Conservation (phyloP, 2,888 invertebrate genomes). For the Chrysolina oricalcia region DNA sequence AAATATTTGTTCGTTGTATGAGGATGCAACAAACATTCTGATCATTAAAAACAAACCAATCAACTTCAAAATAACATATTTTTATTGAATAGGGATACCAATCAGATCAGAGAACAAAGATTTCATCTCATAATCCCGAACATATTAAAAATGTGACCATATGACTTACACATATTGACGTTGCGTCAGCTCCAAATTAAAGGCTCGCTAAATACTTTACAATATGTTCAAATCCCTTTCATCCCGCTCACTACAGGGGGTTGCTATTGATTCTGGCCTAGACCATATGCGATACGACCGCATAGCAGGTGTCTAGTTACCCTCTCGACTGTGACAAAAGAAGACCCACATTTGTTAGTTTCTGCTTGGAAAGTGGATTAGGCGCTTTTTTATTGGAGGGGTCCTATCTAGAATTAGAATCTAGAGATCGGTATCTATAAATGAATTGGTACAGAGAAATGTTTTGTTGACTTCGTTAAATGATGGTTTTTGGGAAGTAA, state of each 20-base stretch:
- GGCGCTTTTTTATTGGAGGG: constrained; percentile 18
- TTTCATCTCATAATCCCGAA: neutral
- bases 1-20: too few relatives aligned
- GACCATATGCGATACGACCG: constrained; percentile 64
- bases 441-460: neutral
- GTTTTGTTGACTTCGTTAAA: neutral
- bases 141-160: constrained; percentile 40
- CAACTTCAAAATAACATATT: too few relatives aligned
- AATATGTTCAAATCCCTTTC: constrained; percentile 63
- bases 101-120: neutral
- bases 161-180: constrained; percentile 43
- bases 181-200: constrained; percentile 42
- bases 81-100: neutral
- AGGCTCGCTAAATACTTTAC: constrained; percentile 65
- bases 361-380: constrained; percentile 37
- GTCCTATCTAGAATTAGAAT: constrained; percentile 12
- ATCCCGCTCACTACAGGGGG: constrained; percentile 50
- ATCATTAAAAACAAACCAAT: too few relatives aligned
- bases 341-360: constrained; percentile 34
- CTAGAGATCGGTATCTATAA: neutral
- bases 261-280: constrained; percentile 59
- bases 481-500: neutral
- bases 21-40: too few relatives aligned
- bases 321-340: constrained; percentile 26
- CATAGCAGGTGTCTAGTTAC: constrained; percentile 59